Percentiles rank a stretch among this genome's conserved stretches.
Evolutionary conservation across 2,797 vertebrate genomes (phyloP).

Genomic region (Martes flavigula): DNA sequence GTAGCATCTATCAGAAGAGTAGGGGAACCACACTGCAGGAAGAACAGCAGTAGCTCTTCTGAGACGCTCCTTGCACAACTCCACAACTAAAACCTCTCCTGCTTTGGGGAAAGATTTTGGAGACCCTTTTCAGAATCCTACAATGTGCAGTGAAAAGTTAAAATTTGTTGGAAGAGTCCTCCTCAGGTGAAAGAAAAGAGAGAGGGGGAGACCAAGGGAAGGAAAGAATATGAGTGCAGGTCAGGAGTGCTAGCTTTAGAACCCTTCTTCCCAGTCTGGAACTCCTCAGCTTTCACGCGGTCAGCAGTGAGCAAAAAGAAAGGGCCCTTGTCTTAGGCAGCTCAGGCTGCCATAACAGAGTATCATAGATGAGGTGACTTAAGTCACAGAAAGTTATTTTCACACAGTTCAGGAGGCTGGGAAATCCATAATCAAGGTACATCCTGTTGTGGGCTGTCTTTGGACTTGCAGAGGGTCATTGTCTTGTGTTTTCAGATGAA

Average conservation of each 20-base stretch:
- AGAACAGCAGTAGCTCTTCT: neutral
- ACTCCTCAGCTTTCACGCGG: neutral
- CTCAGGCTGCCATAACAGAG: neutral
- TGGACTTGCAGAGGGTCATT: neutral
- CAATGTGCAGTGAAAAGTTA: neutral
- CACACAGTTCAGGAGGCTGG: neutral
- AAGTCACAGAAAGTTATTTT: neutral
- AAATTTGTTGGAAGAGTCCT: neutral
- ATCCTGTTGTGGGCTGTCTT: neutral
- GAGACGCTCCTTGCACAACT: neutral
- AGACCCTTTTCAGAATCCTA: neutral
- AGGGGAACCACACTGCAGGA: neutral
- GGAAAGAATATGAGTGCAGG: neutral
- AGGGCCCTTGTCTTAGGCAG: neutral
- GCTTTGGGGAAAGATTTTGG: neutral
- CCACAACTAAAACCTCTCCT: neutral
- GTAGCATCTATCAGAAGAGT: neutral
- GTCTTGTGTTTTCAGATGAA: neutral
- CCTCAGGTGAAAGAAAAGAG: neutral
- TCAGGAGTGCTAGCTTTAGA: neutral
- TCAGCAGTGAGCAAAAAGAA: accelerated
- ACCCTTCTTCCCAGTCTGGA: neutral
- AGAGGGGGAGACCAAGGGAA: neutral
- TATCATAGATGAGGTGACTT: neutral
- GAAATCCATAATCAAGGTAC: neutral